phyloP scores from a whole-genome alignment of 2,797 vertebrate genomes.

The Gastrophryne carolinensis region DNA sequence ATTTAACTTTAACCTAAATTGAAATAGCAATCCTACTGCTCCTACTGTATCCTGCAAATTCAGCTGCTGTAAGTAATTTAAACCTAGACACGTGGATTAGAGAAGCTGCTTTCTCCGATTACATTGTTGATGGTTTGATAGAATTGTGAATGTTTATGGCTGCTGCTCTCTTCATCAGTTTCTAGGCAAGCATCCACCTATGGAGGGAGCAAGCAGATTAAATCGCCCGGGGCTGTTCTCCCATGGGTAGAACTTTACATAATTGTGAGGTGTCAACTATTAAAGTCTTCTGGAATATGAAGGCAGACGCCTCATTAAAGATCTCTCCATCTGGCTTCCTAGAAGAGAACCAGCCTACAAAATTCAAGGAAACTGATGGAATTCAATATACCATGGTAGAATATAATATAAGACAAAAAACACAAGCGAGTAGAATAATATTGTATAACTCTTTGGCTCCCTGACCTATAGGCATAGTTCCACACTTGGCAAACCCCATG shows the following conservation, averaged over 20 bases:
- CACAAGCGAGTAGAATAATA: too few relatives aligned
- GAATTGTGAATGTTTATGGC: background rate
- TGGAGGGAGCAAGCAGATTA: background rate
- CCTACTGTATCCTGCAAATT: too few relatives aligned
- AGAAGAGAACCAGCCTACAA: background rate
- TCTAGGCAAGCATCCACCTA: background rate
- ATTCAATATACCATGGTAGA: too few relatives aligned
- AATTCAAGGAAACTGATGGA: background rate
- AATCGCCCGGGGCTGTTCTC: background rate
- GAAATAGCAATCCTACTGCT: too few relatives aligned
- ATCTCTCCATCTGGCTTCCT: constrained; percentile 1
- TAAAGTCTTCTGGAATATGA: background rate
- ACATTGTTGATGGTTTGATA: background rate
- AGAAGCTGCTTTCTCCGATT: background rate
- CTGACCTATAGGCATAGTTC: too few relatives aligned
- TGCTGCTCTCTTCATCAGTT: background rate
- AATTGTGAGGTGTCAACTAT: background rate
- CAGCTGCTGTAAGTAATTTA: background rate
- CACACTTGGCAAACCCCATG: too few relatives aligned
- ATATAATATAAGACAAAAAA: background rate
- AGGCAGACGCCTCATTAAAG: background rate
- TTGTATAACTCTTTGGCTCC: too few relatives aligned
- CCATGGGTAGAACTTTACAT: background rate
- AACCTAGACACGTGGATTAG: background rate
- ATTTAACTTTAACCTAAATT: too few relatives aligned